phyloP scores from a whole-genome alignment of 2,888 invertebrate genomes.

The Harpalus rufipes region DNA sequence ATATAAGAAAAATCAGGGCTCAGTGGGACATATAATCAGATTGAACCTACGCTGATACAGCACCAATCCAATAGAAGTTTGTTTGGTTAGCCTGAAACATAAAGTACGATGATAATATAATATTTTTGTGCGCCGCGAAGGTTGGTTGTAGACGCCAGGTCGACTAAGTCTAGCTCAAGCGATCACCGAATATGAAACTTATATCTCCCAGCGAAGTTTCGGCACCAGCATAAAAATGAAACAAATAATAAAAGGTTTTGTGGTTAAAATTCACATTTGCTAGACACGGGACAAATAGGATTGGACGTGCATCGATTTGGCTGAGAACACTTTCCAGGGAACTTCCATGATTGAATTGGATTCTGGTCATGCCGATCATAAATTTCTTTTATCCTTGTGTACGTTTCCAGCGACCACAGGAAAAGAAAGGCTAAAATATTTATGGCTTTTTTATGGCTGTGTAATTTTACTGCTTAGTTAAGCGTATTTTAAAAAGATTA shows the following conservation, averaged over 20 bases:
- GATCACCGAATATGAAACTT: constrained; percentile 49
- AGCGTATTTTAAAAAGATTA: constrained; percentile 66
- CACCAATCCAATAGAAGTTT: constrained; percentile 40
- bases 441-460: constrained; percentile 64
- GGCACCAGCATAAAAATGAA: constrained; percentile 55
- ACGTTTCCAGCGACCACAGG: constrained; percentile 48
- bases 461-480: constrained; percentile 67
- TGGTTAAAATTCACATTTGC: constrained; percentile 67
- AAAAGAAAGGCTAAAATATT: constrained; percentile 61
- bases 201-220: constrained; percentile 55
- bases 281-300: constrained; percentile 67
- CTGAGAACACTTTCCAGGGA: constrained; percentile 47
- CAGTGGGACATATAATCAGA: constrained; percentile 37
- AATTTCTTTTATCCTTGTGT: constrained; percentile 66
- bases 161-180: not conserved
- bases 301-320: constrained; percentile 64
- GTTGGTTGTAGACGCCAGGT: constrained; percentile 4
- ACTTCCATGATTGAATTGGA: constrained; percentile 67
- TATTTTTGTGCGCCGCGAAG: constrained; percentile 49
- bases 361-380: constrained; percentile 67
- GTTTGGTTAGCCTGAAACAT: constrained; percentile 57
- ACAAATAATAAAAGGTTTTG: constrained; percentile 63
- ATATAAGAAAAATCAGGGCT: constrained; percentile 4
- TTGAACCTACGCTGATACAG: constrained; percentile 54
- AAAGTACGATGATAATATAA: constrained; percentile 61